Percentiles rank a stretch among this genome's conserved stretches.
Conservation (phyloP, 2,113 vertebrate species). For the Siphamia tubifer region DNA sequence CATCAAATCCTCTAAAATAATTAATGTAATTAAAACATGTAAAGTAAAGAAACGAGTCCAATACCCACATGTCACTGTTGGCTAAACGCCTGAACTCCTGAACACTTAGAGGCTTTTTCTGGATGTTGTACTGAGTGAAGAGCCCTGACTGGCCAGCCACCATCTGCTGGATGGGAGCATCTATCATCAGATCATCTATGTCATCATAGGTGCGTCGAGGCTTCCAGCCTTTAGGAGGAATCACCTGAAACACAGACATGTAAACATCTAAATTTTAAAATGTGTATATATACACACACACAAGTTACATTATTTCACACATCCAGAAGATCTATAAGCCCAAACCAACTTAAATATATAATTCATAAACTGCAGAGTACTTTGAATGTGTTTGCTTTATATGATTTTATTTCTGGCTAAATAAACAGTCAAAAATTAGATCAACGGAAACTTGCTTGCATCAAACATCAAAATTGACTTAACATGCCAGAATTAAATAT, state of each 20-base stretch:
- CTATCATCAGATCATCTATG: conserved; percentile 93
- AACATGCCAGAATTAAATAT: too few relatives aligned
- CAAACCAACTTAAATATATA: too few relatives aligned
- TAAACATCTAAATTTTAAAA: not conserved
- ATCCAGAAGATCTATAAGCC: too few relatives aligned
- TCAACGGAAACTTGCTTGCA: too few relatives aligned
- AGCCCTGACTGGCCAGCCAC: conserved; percentile 96
- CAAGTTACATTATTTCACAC: too few relatives aligned
- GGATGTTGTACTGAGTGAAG: conserved; percentile 98
- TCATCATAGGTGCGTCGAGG: conserved; percentile 92
- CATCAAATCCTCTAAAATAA: too few relatives aligned
- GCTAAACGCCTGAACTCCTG: conserved; percentile 94
- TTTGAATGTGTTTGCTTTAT: not conserved
- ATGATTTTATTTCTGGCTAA: not conserved
- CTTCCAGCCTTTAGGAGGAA: conserved; percentile 96
- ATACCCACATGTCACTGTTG: conserved; percentile 92
- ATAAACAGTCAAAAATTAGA: not conserved
- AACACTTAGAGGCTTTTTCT: conserved; percentile 95
- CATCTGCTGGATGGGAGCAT: conserved; percentile 96
- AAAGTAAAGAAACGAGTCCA: not conserved
- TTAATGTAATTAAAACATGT: too few relatives aligned
- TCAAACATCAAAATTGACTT: not conserved
- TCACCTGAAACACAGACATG: conserved; percentile 78
- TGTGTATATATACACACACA: not conserved
- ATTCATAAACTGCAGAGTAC: too few relatives aligned